These are phyloP conservation scores for Drosophila setifemur DNA, from an alignment of 1,140 invertebrate genomes.

Conservation along the genomic window DNA sequence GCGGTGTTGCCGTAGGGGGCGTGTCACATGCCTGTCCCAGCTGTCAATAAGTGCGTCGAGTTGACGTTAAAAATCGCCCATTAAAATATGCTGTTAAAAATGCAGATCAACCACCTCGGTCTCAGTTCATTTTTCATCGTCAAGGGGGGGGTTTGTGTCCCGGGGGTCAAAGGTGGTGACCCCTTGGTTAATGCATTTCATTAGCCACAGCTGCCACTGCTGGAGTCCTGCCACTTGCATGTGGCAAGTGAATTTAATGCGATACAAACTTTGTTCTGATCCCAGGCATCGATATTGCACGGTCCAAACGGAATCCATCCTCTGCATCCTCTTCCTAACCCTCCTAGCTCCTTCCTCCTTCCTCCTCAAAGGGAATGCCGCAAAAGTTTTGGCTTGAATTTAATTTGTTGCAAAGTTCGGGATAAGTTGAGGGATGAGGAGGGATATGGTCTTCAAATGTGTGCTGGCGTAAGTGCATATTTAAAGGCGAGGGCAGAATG, in stretches of 20 bases:
- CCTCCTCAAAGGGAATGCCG: conserved; percentile 4
- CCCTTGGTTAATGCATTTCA: conserved; percentile 71
- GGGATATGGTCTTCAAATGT: conserved; percentile 6
- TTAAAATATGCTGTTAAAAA: conserved; percentile 80
- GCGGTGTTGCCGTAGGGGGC: background rate
- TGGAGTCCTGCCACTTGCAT: conserved; percentile 34
- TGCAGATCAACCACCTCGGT: conserved; percentile 49
- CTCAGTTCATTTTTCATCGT: background rate
- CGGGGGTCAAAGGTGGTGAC: background rate
- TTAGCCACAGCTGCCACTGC: conserved; percentile 54
- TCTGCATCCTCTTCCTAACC: background rate
- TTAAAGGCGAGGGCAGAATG: conserved; percentile 10
- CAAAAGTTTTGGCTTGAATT: conserved; percentile 41
- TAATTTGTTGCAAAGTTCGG: conserved; percentile 50
- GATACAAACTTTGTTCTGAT: conserved; percentile 50
- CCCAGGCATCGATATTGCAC: background rate
- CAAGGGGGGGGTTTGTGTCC: background rate
- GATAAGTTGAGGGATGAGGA: conserved; percentile 8
- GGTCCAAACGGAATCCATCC: conserved; percentile 9
- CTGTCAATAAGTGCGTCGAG: conserved; percentile 77
- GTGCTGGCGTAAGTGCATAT: conserved; percentile 26
- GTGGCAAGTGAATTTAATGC: conserved; percentile 65
- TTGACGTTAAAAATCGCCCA: conserved; percentile 78
- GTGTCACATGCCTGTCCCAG: conserved; percentile 60
- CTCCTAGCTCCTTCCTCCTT: background rate